Conservation (phyloP, 2,888 invertebrate genomes). For the Lasioglossum vierecki region DNA sequence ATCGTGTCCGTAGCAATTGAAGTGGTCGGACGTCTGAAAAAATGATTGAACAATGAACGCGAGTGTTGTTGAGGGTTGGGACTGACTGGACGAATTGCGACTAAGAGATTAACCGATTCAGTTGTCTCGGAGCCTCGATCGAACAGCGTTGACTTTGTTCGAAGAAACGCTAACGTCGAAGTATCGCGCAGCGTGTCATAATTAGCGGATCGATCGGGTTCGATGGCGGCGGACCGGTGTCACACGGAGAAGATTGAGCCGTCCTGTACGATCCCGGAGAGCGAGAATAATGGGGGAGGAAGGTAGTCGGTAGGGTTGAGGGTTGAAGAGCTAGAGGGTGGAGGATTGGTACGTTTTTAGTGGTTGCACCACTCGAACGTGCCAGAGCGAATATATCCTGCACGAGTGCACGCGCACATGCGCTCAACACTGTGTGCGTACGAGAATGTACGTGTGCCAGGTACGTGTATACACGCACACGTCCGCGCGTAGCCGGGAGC, state of each 20-base stretch:
- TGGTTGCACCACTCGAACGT: conserved; percentile 73
- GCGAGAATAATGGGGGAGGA: conserved; percentile 43
- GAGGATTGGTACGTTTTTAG: conserved; percentile 70
- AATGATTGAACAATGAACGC: no score
- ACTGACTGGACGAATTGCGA: no score
- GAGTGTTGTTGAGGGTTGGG: no score
- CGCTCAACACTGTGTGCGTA: background rate
- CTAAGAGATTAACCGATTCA: no score
- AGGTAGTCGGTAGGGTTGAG: conserved; percentile 59
- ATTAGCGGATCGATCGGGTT: conserved; percentile 37
- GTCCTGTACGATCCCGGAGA: conserved; percentile 52
- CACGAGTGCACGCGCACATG: conserved; percentile 42
- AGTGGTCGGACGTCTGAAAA: no score
- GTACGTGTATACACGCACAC: background rate
- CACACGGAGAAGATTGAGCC: conserved; percentile 33
- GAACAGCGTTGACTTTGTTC: no score
- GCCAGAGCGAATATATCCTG: conserved; percentile 69
- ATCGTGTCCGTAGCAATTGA: no score
- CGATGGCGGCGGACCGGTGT: conserved; percentile 20
- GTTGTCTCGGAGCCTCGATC: no score
- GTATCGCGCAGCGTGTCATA: conserved; percentile 8
- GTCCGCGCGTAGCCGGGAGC: conserved; percentile 22
- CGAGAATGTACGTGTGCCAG: no score
- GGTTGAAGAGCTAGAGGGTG: conserved; percentile 66
- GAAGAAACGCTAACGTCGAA: no score